Percentiles rank a stretch among this genome's conserved stretches.
phyloP scores from a whole-genome alignment of 2,888 invertebrate species.

The Patella caerulea region DNA sequence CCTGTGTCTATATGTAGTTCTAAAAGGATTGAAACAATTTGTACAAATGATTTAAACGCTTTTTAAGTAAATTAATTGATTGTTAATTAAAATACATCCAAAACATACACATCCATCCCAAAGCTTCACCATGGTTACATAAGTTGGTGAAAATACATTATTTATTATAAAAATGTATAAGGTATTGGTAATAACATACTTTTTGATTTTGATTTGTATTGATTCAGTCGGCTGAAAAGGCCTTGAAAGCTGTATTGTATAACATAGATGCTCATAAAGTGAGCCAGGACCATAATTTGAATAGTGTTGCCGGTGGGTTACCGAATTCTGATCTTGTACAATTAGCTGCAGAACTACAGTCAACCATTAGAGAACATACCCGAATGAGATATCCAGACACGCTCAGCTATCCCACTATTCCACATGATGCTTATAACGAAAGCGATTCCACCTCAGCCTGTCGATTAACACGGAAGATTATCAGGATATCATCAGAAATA shows the following conservation, averaged over 20 bases:
- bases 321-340: background rate
- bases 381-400: slow-evolving; percentile 33
- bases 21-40: slow-evolving; percentile 16
- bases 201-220: no score
- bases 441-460: slow-evolving; percentile 16
- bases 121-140: background rate
- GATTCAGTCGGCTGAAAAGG: slow-evolving; percentile 42
- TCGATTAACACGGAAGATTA: slow-evolving; percentile 11
- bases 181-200: background rate
- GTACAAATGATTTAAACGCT: slow-evolving; percentile 17
- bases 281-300: slow-evolving; percentile 16
- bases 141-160: background rate
- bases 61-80: no score
- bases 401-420: slow-evolving; percentile 18
- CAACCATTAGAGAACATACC: slow-evolving; percentile 11
- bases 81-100: no score
- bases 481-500: background rate
- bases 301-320: background rate
- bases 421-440: slow-evolving; percentile 29
- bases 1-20: background rate
- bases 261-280: slow-evolving; percentile 19
- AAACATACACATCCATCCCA: background rate
- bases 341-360: slow-evolving; percentile 24
- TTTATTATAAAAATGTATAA: slow-evolving; percentile 1
- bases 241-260: slow-evolving; percentile 35